phyloP scores from a whole-genome alignment of 2,797 vertebrate species.

The Acridotheres tristis region DNA sequence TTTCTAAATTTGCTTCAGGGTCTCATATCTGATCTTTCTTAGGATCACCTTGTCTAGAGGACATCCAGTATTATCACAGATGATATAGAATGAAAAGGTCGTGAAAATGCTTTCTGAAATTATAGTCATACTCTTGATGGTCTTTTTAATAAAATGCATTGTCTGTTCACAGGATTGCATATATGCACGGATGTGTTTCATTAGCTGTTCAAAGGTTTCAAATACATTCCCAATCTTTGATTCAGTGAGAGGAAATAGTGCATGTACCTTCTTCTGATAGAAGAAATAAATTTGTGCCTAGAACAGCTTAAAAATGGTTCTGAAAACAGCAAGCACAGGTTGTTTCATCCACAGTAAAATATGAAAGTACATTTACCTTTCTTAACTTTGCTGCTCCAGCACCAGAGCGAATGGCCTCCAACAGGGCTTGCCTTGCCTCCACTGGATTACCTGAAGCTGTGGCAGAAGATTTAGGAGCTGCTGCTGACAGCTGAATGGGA shows the following conservation, averaged over 20 bases:
- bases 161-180: neutral
- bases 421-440: constrained; percentile 82
- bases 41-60: neutral
- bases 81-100: neutral
- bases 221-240: neutral
- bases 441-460: constrained; percentile 48
- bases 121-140: neutral
- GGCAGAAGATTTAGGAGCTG: constrained; percentile 31
- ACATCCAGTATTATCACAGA: neutral
- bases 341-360: neutral
- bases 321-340: neutral
- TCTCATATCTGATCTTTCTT: neutral
- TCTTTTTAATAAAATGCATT: neutral
- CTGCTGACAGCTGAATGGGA: neutral
- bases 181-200: neutral
- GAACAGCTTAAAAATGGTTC: neutral
- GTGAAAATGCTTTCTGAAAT: neutral
- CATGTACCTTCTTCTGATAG: neutral
- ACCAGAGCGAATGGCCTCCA: constrained; percentile 94
- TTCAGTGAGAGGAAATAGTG: neutral
- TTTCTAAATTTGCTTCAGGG: neutral
- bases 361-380: constrained; percentile 80
- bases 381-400: constrained; percentile 85
- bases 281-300: neutral
- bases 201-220: neutral